Conservation (phyloP, 1,140 invertebrate species). For the Zophobas morio region DNA sequence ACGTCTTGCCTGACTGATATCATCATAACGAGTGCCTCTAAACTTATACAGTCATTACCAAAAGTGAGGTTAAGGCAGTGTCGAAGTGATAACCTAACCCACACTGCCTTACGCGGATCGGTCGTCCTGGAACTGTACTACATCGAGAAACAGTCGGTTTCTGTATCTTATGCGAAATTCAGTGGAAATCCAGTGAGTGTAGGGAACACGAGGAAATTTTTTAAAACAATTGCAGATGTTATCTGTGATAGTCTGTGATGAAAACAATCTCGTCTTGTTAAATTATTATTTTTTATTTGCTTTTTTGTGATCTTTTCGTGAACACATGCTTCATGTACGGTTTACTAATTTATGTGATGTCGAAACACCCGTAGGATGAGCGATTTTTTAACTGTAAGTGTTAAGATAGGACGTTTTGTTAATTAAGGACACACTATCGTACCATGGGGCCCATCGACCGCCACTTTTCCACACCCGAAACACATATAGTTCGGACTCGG, state of each 20-base stretch:
- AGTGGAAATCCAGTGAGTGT: constrained; percentile 49
- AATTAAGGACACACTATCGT: constrained; percentile 11
- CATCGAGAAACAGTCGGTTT: constrained; percentile 57
- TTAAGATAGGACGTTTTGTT: constrained; percentile 19
- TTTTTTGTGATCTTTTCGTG: constrained; percentile 41
- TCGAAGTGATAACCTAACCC: constrained; percentile 24
- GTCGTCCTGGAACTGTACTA: constrained; percentile 53
- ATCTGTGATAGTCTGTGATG: constrained; percentile 67
- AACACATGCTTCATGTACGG: constrained; percentile 26
- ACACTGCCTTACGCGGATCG: constrained; percentile 39
- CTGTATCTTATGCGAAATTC: constrained; percentile 51
- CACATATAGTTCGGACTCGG: no score
- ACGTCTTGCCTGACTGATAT: constrained; percentile 45
- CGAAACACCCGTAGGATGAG: constrained; percentile 16
- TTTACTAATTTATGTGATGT: constrained; percentile 27
- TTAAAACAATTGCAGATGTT: constrained; percentile 64
- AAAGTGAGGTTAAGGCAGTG: constrained; percentile 31
- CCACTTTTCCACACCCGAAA: background rate
- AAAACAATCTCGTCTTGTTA: constrained; percentile 54
- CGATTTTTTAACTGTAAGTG: constrained; percentile 21
- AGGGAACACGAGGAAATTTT: constrained; percentile 29
- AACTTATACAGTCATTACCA: constrained; percentile 33
- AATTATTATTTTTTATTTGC: constrained; percentile 42
- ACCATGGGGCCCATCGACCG: background rate
- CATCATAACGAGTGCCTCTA: constrained; percentile 51